A percentile compares a stretch with the other conserved stretches of the same genome.
phyloP scores from a whole-genome alignment of 2,797 vertebrate genomes.

The Poliocrania exsul region DNA sequence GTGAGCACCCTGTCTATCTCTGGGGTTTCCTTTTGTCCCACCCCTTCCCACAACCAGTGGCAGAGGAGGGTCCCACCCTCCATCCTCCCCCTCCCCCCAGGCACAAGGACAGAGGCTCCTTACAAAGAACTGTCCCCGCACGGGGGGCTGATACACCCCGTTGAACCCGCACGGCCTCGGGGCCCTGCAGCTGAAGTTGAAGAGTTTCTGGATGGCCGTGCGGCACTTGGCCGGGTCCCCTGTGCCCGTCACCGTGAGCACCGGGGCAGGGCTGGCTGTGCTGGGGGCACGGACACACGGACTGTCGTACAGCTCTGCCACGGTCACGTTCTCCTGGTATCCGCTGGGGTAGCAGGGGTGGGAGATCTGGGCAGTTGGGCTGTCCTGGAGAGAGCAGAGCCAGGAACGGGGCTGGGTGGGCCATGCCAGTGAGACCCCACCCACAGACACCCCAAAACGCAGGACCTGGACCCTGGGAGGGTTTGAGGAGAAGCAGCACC shows the following conservation, averaged over 20 bases:
- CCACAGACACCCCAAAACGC: not conserved
- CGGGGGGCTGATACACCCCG: constrained; percentile 83
- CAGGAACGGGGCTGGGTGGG: not conserved
- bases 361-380: not conserved
- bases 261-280: not conserved
- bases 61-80: too few relatives aligned
- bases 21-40: too few relatives aligned
- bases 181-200: constrained; percentile 76
- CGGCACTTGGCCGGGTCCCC: constrained; percentile 79
- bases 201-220: constrained; percentile 67
- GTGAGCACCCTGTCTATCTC: not conserved
- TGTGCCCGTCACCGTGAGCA: constrained; percentile 73
- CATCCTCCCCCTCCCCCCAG: not conserved
- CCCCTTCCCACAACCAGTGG: too few relatives aligned
- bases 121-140: constrained; percentile 85
- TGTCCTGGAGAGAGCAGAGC: not conserved
- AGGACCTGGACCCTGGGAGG: not conserved
- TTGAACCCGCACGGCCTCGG: constrained; percentile 82
- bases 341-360: not conserved
- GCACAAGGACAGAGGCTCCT: not conserved
- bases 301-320: constrained; percentile 73
- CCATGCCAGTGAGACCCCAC: not conserved
- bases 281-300: constrained; percentile 73
- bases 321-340: constrained; percentile 32
- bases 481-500: not conserved